Evolutionary conservation across 2,797 vertebrate species (phyloP).

Genomic region (Gouania willdenowi): DNA sequence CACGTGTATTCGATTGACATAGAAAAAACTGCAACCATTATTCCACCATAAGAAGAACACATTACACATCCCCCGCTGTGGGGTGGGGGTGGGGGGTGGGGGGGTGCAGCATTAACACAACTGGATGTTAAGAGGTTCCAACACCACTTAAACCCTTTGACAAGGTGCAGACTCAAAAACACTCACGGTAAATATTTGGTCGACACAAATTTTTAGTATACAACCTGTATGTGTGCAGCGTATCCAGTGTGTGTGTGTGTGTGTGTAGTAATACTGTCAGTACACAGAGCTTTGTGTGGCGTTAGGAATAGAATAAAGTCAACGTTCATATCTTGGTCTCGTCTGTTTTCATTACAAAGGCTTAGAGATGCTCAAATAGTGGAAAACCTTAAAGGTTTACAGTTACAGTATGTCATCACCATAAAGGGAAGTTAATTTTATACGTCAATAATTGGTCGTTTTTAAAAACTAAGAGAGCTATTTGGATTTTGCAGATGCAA

Average conservation of each 20-base stretch:
- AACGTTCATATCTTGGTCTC: too few species aligned
- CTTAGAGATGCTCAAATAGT: too few species aligned
- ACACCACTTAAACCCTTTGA: constrained; percentile 10
- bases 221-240: constrained; percentile 20
- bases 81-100: background rate
- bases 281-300: constrained; percentile 40
- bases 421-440: too few species aligned
- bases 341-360: too few species aligned
- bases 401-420: too few species aligned
- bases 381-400: too few species aligned
- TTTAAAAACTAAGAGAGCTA: too few species aligned
- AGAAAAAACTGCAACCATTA: constrained; percentile 67
- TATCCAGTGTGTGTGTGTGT: background rate
- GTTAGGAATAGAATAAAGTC: too few species aligned
- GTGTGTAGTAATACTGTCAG: constrained; percentile 13
- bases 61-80: constrained; percentile 36
- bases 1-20: constrained; percentile 70
- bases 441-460: too few species aligned
- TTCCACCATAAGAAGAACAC: constrained; percentile 65
- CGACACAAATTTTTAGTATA: constrained; percentile 28
- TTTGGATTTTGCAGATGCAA: too few species aligned
- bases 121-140: constrained; percentile 24
- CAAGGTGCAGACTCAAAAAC: constrained; percentile 42
- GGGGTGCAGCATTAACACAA: constrained; percentile 27
- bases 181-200: constrained; percentile 41